phyloP scores from a whole-genome alignment of 1,140 invertebrate genomes.

The Dendrolimus punctatus region DNA sequence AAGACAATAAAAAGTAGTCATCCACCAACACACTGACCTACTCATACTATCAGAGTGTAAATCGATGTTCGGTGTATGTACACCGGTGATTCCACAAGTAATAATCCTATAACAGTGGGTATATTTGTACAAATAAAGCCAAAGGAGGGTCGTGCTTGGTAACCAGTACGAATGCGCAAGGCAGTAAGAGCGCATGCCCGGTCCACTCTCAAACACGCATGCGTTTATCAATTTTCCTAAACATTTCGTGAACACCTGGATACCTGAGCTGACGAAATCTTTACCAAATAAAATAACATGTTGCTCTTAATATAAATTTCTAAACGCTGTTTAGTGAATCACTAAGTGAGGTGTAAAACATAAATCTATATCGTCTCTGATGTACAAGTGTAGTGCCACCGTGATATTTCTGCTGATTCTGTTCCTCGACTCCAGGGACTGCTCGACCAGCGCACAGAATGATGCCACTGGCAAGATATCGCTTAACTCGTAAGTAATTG shows the following conservation, averaged over 20 bases:
- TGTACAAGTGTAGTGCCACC: slow-evolving; percentile 47
- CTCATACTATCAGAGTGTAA: slow-evolving; percentile 20
- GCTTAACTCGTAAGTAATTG: slow-evolving; percentile 52
- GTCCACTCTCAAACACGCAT: slow-evolving; percentile 21
- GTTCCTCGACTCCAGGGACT: slow-evolving; percentile 50
- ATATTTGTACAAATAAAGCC: slow-evolving; percentile 16
- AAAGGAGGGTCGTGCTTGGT: slow-evolving; percentile 8
- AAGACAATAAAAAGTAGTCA: not conserved
- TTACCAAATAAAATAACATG: slow-evolving; percentile 2
- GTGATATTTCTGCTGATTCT: slow-evolving; percentile 45
- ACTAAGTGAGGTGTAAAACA: slow-evolving; percentile 10
- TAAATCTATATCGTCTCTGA: slow-evolving; percentile 31
- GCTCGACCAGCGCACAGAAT: slow-evolving; percentile 50
- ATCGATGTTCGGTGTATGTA: slow-evolving; percentile 39
- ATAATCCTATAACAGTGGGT: slow-evolving; percentile 15
- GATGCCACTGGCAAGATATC: slow-evolving; percentile 47
- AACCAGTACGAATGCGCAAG: slow-evolving; percentile 30
- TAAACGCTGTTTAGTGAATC: slow-evolving; percentile 7
- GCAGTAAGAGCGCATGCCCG: slow-evolving; percentile 42
- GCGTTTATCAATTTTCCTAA: slow-evolving; percentile 22
- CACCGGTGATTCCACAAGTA: slow-evolving; percentile 26
- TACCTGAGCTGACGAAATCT: too few relatives aligned
- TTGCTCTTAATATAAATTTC: not conserved
- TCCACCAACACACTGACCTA: slow-evolving; percentile 33
- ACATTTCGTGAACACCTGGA: slow-evolving; percentile 5